Base-by-base conservation (phyloP, 2,113 vertebrate genomes). In the Rhombomys opimus region DNA sequence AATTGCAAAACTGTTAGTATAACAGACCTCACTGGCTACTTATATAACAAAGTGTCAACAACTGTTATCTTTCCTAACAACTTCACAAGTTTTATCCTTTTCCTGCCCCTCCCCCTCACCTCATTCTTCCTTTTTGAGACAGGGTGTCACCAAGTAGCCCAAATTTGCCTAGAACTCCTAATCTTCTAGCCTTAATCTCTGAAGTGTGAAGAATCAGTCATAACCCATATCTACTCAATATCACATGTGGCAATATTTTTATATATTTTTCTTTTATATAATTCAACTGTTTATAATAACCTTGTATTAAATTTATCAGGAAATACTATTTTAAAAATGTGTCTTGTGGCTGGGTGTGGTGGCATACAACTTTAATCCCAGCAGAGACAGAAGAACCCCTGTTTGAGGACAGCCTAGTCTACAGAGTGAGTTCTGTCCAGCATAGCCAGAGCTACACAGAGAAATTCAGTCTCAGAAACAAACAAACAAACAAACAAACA, bases 271-370 rank as follows among this genome's bases (percentile, higher is more conserved):
- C 84, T 94, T 78, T 30, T 59, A 68, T 54, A 46, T 68, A 3
- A 41, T 22, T 65, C 25, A 89, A 54, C 78, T 91, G 59, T 80
- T 68, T 68, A 38, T 87, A 91, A 86, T 12, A 92, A 78, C 6
- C 30, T 84, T n/a, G 5, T 91, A 67, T 76, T 92, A 87, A 65
- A 73, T n/a, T 95, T 67, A 85, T 92, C 63, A 35, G 72, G 70
- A 75, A 63, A 87, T 65, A 88, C 25, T 81, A 57, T 57, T n/a
- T 73, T 73, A 73, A 73, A 73, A 73, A 38, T 22, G n/a, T 38
- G 70, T 18, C 70, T 38, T 73, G 35, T 18, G 4, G 18, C 20
- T 35, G 35, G 10, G 35, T 13, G 20, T 23, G 12, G 32, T 35
- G 11, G 4, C 20, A 35, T 10, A 59, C 2, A 18, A 30, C 52